Base-by-base conservation (phyloP, 2,797 vertebrate genomes). In the Chelidonichthys spinosus region DNA sequence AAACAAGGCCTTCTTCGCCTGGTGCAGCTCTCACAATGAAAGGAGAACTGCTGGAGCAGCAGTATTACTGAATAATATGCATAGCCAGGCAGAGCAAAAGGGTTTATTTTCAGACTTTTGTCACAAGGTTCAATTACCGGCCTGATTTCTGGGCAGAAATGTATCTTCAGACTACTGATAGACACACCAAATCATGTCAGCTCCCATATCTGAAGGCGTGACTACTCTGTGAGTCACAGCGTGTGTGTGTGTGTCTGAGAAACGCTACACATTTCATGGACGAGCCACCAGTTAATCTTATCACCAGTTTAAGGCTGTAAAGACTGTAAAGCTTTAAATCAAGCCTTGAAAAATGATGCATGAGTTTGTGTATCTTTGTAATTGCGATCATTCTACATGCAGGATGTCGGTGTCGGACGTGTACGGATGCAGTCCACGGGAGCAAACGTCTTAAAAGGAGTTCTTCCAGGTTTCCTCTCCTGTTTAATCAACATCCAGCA, bases 41-140 rank as follows among this genome's bases (percentile, higher is more conserved):
- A 58, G 59, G 39, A 69, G 25, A 78, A 78, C 69, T 3, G 72
- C 69, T 74, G 65, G 62, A 74, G 76, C 53, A 69, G 72, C 73
- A 59, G 55, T 61, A 59, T 72, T 52, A 46, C 63, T 39, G 80
- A 82, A 69, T 77, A 63, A 84, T 68, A 72, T 33, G 42, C 18
- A 36, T 55, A 80, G 72, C 49, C 65, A 63, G 69, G 67, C 37
- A 3, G 35, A 76, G 59, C 39, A 52, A 71, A 84, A 76, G 18
- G 0, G 52, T 89, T 89, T 89, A 77, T 90, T 89, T 89, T 79
- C 82, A 86, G 79, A 83, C 72, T 84, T 81, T 69, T 65, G 79
- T 88, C 81, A 90, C 80, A 3, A 79, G 85, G 70, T 75, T 89
- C 65, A 74, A 73, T 88, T 72, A 74, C 61, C 63, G 68, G 65